Evolutionary conservation across 64 coral and sea anemone genomes (phyloP).

Genomic region (Dendrophyllia cribrosa): DNA sequence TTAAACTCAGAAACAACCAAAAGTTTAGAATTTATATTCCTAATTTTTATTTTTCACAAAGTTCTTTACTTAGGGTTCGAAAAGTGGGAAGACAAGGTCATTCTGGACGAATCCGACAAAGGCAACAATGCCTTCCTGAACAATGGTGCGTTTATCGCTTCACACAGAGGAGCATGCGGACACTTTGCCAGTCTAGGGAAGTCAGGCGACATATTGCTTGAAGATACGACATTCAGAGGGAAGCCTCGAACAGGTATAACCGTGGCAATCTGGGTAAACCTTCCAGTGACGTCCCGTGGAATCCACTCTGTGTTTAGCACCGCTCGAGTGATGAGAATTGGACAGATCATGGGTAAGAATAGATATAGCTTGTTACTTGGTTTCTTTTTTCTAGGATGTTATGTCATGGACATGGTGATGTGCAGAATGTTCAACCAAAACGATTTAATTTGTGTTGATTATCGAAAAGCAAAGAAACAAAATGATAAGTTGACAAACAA

Average conservation of each 20-base stretch:
- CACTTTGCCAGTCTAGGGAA: slow-evolving; percentile 67
- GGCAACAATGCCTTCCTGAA: slow-evolving; percentile 87
- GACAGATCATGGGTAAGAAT: slow-evolving; percentile 57
- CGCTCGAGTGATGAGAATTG: slow-evolving; percentile 51
- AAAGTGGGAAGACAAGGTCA: slow-evolving; percentile 63
- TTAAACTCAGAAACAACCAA: too few species aligned
- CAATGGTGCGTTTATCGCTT: slow-evolving; percentile 62
- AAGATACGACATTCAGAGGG: slow-evolving; percentile 88
- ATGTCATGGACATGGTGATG: too few species aligned
- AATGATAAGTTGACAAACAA: too few species aligned
- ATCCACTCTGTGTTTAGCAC: slow-evolving; percentile 90
- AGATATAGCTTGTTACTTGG: too few species aligned
- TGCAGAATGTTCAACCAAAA: too few species aligned
- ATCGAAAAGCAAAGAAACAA: too few species aligned
- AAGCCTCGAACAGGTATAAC: slow-evolving; percentile 83
- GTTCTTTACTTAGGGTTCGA: slow-evolving; percentile 87
- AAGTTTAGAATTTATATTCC: too few species aligned
- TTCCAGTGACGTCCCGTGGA: slow-evolving; percentile 67
- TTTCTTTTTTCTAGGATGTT: too few species aligned
- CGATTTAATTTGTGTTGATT: too few species aligned
- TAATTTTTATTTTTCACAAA: neutral
- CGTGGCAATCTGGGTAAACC: slow-evolving; percentile 83
- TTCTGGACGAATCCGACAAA: slow-evolving; percentile 83
- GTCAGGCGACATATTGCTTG: slow-evolving; percentile 72
- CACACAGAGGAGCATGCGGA: slow-evolving; percentile 68